Base-by-base conservation (phyloP, 2,113 vertebrate species). In the Pseudorhombus dupliciocellatus region DNA sequence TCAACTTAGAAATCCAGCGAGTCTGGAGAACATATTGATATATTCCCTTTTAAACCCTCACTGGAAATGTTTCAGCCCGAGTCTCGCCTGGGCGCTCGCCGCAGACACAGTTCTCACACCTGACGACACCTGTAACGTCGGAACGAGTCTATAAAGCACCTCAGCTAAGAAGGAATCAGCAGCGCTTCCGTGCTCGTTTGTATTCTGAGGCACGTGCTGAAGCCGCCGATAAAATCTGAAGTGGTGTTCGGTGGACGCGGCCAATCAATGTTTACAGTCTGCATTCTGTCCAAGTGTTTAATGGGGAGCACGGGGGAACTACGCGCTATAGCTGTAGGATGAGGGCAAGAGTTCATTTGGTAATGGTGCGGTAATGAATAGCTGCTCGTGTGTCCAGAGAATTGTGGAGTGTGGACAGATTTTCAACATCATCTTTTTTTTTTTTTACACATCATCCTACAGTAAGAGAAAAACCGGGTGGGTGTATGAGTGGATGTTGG, bases 321-420 rank as follows among this genome's bases (percentile, higher is more conserved):
- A 63, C 30, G 20, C 26, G 42, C 20, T 51, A 68, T 78, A 87
- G 75, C 79, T 81, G 61, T 54, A 66, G 25, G 63, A 50, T n/a
- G 62, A 73, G 65, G 77, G 57, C 67, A 66, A 20, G 11, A 63
- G 63, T 37, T 67, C 52, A 70, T 50, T n/a, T 16, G 20, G n/a
- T 25, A 18, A 65, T 44, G 62, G 34, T 22, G 3, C 10, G 11
- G 22, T n/a, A 31, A 52, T 70, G 51, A 20, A 57, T 6, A 10
- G 56, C 31, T 37, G 30, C 26, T 56, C 14, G 3, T 37, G 34
- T 37, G 34, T 37, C 34, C 34, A 37, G 34, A 37, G 34, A 37
- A 37, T 37, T 15, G 28, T 31, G 20, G 4, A 46, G 48, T 25
- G n/a, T 40, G 44, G 22, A 53, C 20, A n/a, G 46, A 50, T n/a